A percentile compares a stretch with the other conserved stretches of the same genome.
phyloP scores from a whole-genome alignment of 1,140 invertebrate genomes.

The Galleria mellonella region DNA sequence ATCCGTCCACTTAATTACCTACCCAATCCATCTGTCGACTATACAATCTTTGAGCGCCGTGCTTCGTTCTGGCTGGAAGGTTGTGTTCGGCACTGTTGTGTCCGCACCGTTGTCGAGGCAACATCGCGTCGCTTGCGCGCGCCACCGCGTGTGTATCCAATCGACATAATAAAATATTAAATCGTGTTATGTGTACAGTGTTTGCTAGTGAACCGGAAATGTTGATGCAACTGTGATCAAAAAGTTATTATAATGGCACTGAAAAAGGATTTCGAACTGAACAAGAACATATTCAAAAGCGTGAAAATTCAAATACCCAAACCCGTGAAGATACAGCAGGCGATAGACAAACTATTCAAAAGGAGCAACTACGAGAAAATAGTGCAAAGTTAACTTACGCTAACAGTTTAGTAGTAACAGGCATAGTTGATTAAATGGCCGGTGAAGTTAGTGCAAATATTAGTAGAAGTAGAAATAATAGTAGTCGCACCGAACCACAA shows the following conservation, averaged over 20 bases:
- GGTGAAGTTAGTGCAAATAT: slow-evolving; percentile 54
- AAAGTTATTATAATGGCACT: slow-evolving; percentile 55
- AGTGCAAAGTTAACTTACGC: slow-evolving; percentile 48
- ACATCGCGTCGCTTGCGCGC: slow-evolving; percentile 17
- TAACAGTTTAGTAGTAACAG: slow-evolving; percentile 13
- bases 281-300: slow-evolving; percentile 56
- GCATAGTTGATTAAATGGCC: slow-evolving; percentile 53
- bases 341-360: slow-evolving; percentile 62
- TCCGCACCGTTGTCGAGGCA: slow-evolving; percentile 50
- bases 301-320: slow-evolving; percentile 53
- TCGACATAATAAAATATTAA: slow-evolving; percentile 21
- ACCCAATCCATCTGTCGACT: not conserved
- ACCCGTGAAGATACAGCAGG: slow-evolving; percentile 52
- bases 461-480: slow-evolving; percentile 45
- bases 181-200: slow-evolving; percentile 37
- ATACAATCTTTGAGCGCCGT: slow-evolving; percentile 35
- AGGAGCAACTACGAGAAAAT: slow-evolving; percentile 65
- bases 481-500: slow-evolving; percentile 13
- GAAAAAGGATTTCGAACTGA: slow-evolving; percentile 65
- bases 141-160: slow-evolving; percentile 20
- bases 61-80: slow-evolving; percentile 37
- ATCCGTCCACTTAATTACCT: too few relatives aligned
- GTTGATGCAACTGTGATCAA: slow-evolving; percentile 34
- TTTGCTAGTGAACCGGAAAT: slow-evolving; percentile 42
- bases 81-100: slow-evolving; percentile 53